Percentiles rank a stretch among this genome's conserved stretches.
Conservation (phyloP, 2,888 invertebrate species). For the Proisotoma minuta region DNA sequence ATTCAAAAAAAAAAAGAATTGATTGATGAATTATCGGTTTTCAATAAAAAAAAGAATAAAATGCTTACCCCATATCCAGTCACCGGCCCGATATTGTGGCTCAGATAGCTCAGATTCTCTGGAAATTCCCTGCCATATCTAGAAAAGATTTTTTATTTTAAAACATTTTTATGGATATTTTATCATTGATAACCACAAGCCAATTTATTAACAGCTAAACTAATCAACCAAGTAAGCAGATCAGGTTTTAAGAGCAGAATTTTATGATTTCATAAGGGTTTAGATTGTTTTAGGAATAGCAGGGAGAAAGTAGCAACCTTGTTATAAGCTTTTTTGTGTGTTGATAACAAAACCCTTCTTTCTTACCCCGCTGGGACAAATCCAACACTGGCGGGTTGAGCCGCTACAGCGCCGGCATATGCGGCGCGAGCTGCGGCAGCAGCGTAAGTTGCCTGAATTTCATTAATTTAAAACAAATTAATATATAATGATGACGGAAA, state of each 20-base stretch:
- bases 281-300: too few species aligned
- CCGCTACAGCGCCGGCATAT: slow-evolving; percentile 62
- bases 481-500: neutral
- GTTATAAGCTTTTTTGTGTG: neutral
- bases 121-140: slow-evolving; percentile 86
- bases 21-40: slow-evolving; percentile 23
- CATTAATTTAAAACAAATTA: slow-evolving; percentile 16
- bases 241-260: too few species aligned
- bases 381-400: slow-evolving; percentile 47
- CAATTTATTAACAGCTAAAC: too few species aligned
- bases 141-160: slow-evolving; percentile 47
- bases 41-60: slow-evolving; percentile 35
- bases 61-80: slow-evolving; percentile 87
- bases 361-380: slow-evolving; percentile 70
- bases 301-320: neutral
- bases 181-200: too few species aligned
- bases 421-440: slow-evolving; percentile 80
- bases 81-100: slow-evolving; percentile 90
- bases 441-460: slow-evolving; percentile 75
- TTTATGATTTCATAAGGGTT: too few species aligned
- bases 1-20: slow-evolving; percentile 42
- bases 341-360: too few species aligned
- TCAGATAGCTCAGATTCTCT: slow-evolving; percentile 90
- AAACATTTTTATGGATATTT: neutral
- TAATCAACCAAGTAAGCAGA: too few species aligned